Percentiles rank a stretch among this genome's conserved stretches.
Conservation (phyloP, 2,888 invertebrate genomes). For the Zelleria hepariella region DNA sequence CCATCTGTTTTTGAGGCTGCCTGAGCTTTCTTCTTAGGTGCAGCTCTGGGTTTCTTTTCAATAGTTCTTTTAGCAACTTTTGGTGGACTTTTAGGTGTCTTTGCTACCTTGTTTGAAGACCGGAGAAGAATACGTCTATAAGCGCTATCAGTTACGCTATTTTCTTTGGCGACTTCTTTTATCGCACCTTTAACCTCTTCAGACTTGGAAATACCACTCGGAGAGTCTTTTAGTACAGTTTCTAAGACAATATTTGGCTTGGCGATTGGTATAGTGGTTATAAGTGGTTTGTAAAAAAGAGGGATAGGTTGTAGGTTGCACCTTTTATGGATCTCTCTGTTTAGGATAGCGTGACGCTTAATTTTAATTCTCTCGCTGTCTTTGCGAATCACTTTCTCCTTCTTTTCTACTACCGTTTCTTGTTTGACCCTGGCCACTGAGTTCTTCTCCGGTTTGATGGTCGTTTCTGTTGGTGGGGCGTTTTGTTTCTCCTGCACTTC, state of each 20-base stretch:
- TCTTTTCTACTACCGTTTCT: neutral
- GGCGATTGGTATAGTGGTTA: neutral
- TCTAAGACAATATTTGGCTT: neutral
- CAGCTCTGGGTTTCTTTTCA: conserved; percentile 17
- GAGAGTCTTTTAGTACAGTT: neutral
- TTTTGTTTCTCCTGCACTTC: neutral
- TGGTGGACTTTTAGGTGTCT: neutral
- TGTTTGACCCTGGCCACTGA: neutral
- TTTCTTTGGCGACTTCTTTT: neutral
- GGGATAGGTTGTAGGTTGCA: neutral
- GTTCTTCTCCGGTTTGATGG: neutral
- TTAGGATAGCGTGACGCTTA: neutral
- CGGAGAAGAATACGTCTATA: conserved; percentile 30
- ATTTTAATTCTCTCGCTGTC: neutral
- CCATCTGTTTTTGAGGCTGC: neutral
- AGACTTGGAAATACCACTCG: neutral
- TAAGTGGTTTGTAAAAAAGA: neutral
- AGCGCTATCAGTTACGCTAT: conserved; percentile 9
- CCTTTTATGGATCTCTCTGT: neutral
- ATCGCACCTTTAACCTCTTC: neutral
- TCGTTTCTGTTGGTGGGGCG: neutral
- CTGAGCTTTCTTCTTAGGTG: neutral
- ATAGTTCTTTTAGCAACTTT: conserved; percentile 10
- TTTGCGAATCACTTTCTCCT: neutral
- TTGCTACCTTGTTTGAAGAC: conserved; percentile 29